Conservation (phyloP, 2,113 vertebrate genomes). For the Progne subis region DNA sequence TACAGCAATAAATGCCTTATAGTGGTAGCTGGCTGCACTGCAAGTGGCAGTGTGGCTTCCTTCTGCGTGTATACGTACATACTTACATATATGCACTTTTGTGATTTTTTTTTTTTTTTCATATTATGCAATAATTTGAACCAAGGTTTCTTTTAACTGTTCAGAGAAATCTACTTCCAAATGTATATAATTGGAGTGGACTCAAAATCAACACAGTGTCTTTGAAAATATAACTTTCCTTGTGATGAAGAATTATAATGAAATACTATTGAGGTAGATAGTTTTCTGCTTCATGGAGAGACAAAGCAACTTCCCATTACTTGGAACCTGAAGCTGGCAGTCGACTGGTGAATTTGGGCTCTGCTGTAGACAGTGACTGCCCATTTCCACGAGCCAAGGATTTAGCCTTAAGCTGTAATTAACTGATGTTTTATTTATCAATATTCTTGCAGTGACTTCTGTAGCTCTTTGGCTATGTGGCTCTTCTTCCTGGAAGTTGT, state of each 20-base stretch:
- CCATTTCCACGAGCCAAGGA: neutral
- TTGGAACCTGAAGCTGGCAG: neutral
- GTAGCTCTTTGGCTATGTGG: neutral
- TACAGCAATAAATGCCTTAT: neutral
- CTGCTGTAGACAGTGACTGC: neutral
- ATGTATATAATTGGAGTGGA: neutral
- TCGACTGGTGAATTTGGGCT: neutral
- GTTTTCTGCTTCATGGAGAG: neutral
- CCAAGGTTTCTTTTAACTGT: neutral
- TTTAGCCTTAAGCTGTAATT: conserved; percentile 1
- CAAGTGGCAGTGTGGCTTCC: neutral
- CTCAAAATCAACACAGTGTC: neutral
- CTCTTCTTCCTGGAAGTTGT: neutral
- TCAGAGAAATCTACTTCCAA: neutral
- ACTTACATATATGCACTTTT: neutral
- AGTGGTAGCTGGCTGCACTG: neutral
- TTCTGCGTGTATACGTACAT: neutral
- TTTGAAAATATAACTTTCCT: neutral
- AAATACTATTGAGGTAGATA: neutral
- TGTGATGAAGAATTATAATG: neutral
- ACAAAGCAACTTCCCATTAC: neutral
- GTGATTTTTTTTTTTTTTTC: neutral
- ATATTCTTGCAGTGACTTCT: neutral
- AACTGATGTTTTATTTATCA: neutral
- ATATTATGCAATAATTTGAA: neutral